Conservation (phyloP, 2,888 invertebrate species). For the Lithophane semibrunnea region DNA sequence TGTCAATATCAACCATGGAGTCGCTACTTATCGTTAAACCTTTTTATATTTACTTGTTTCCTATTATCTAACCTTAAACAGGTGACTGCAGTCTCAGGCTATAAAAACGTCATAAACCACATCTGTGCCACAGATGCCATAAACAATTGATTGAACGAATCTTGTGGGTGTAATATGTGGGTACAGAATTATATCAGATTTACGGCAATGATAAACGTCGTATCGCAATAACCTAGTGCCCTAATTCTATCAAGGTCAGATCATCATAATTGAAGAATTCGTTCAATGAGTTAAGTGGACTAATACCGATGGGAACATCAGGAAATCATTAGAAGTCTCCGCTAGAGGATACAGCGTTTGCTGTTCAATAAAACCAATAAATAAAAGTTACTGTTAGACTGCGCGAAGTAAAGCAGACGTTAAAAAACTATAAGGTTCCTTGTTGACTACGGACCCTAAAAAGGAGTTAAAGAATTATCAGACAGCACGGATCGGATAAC, state of each 20-base stretch:
- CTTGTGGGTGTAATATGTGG: constrained; percentile 44
- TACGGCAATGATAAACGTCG: constrained; percentile 11
- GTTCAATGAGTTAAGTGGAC: constrained; percentile 19
- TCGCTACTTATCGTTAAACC: not conserved
- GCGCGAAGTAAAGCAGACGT: not conserved
- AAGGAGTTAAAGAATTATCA: not conserved
- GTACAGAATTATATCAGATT: constrained; percentile 15
- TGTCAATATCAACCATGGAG: constrained; percentile 6
- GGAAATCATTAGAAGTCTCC: constrained; percentile 14
- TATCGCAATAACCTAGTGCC: constrained; percentile 38
- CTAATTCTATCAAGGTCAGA: constrained; percentile 30
- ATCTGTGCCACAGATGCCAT: constrained; percentile 32
- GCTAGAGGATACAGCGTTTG: not conserved
- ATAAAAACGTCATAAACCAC: constrained; percentile 28
- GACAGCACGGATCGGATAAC: not conserved
- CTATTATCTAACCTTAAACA: constrained; percentile 34
- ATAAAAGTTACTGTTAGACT: not conserved
- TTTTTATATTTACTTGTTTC: constrained; percentile 17
- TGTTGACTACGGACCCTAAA: not conserved
- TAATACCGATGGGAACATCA: not conserved
- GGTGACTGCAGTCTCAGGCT: constrained; percentile 13
- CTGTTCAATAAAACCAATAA: not conserved
- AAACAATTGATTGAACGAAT: constrained; percentile 34
- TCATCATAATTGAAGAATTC: constrained; percentile 19
- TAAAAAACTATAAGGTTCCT: too few relatives aligned